Conservation (phyloP, 2,888 invertebrate species). For the Eupelmus urozonus region DNA sequence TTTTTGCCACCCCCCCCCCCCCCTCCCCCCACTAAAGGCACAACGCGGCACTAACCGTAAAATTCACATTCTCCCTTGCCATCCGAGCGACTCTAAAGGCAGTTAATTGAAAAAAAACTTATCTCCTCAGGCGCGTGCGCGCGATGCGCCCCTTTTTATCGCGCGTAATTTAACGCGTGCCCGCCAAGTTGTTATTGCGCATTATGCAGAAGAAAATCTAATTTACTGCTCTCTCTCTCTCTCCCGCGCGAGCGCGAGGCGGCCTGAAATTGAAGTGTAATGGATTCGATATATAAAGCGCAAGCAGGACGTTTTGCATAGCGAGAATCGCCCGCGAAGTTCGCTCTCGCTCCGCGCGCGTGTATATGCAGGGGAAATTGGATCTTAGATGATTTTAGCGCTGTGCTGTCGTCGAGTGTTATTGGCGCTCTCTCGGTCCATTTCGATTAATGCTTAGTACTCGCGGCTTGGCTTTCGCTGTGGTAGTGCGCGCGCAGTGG, state of each 20-base stretch:
- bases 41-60: not conserved
- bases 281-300: slow-evolving; percentile 53
- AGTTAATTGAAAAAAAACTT: slow-evolving; percentile 9
- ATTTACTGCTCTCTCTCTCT: too few relatives aligned
- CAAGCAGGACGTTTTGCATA: slow-evolving; percentile 31
- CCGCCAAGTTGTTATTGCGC: slow-evolving; percentile 52
- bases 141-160: not conserved
- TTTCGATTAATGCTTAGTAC: not conserved
- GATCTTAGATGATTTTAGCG: slow-evolving; percentile 45
- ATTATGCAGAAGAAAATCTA: slow-evolving; percentile 53
- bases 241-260: not conserved
- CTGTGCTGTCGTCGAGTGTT: slow-evolving; percentile 22
- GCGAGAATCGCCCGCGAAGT: slow-evolving; percentile 29
- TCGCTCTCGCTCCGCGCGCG: too few relatives aligned
- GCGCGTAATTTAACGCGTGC: slow-evolving; percentile 8
- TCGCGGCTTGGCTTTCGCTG: too few relatives aligned
- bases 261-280: slow-evolving; percentile 53
- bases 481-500: too few relatives aligned
- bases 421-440: not conserved
- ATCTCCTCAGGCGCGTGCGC: not conserved
- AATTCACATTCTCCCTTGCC: not conserved
- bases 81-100: not conserved
- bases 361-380: slow-evolving; percentile 31
- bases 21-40: too few relatives aligned
- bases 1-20: too few relatives aligned